phyloP scores from a whole-genome alignment of 1,140 invertebrate genomes.

The Orussus abietinus region DNA sequence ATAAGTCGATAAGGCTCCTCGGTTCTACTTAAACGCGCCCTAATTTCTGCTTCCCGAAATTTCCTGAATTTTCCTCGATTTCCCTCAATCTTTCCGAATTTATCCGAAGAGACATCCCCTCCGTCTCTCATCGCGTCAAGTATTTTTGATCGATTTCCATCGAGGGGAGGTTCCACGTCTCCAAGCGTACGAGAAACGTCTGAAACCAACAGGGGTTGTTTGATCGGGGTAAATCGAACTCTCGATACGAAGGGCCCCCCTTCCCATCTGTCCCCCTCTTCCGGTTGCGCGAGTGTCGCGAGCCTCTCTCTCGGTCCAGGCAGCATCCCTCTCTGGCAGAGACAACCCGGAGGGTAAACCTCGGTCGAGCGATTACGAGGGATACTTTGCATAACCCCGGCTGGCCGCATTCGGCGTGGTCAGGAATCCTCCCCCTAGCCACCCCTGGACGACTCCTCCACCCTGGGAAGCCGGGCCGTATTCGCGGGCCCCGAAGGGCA shows the following conservation, averaged over 20 bases:
- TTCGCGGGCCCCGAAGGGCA: conserved; percentile 7
- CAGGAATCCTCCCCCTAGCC: conserved; percentile 19
- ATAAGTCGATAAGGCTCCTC: too few relatives aligned
- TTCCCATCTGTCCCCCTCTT: too few relatives aligned
- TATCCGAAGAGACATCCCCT: too few relatives aligned
- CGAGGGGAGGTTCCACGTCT: too few relatives aligned
- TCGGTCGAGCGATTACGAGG: too few relatives aligned
- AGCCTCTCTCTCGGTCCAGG: too few relatives aligned
- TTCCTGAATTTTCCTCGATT: not conserved
- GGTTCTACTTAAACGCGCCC: not conserved
- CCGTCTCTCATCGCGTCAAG: not conserved
- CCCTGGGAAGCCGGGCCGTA: not conserved
- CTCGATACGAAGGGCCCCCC: too few relatives aligned
- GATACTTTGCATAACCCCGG: conserved; percentile 37
- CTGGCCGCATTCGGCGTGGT: conserved; percentile 37
- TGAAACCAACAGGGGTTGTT: too few relatives aligned
- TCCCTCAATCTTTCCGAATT: not conserved
- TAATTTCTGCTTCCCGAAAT: not conserved
- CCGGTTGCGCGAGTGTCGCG: conserved; percentile 28
- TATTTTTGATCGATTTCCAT: conserved; percentile 18
- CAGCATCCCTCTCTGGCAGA: not conserved
- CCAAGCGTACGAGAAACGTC: too few relatives aligned
- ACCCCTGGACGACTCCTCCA: conserved; percentile 2
- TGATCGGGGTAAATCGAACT: too few relatives aligned
- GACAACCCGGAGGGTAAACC: not conserved